These are phyloP conservation scores for Pterobdella sp. DNA, from an alignment of 2,888 invertebrate species.

Conservation along the genomic window DNA sequence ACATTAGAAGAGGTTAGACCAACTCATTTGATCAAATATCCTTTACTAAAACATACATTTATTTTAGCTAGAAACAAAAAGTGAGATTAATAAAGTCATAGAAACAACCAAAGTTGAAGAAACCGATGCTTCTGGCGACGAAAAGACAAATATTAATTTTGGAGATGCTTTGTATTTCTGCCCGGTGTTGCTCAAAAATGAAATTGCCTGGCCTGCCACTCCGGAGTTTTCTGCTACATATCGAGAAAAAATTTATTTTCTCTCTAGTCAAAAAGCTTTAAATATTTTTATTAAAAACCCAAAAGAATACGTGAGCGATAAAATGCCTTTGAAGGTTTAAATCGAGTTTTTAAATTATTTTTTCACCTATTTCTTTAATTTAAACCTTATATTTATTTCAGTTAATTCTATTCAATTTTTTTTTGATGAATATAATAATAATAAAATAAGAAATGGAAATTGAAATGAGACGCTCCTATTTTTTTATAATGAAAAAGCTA, in stretches of 20 bases:
- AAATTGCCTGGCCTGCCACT: conserved; percentile 49
- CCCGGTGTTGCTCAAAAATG: conserved; percentile 49
- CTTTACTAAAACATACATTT: no score
- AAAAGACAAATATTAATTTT: conserved; percentile 34
- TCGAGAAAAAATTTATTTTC: conserved; percentile 49
- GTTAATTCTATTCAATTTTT: no score
- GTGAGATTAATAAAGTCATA: neutral
- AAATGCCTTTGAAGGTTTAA: conserved; percentile 44
- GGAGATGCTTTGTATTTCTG: conserved; percentile 51
- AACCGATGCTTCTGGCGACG: neutral
- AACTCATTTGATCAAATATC: no score
- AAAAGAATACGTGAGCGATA: conserved; percentile 42
- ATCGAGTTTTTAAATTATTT: no score
- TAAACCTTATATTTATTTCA: no score
- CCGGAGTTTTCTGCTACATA: conserved; percentile 48
- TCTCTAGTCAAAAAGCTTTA: conserved; percentile 45
- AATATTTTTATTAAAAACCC: conserved; percentile 48
- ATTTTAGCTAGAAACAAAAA: neutral
- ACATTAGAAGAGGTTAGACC: neutral
- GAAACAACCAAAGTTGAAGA: neutral
- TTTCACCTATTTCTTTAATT: no score
- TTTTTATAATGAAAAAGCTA: no score
- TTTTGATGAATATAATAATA: neutral
- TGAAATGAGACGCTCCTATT: neutral
- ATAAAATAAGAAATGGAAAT: neutral